Base-by-base conservation (phyloP, 2,888 invertebrate genomes). In the Andrena haemorrhoa region DNA sequence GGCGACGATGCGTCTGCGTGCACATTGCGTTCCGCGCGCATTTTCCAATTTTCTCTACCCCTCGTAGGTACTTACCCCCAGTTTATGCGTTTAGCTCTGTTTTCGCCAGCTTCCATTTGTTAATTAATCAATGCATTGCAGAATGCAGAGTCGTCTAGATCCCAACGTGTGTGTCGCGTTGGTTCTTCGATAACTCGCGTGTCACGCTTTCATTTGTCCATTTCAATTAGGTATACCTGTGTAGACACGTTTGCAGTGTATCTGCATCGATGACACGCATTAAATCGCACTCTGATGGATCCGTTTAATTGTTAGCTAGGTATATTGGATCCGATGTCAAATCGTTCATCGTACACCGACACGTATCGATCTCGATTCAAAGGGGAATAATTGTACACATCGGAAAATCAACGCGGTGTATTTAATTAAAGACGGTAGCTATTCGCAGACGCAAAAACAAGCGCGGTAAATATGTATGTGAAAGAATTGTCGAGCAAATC, bases 1-100 rank as follows among this genome's bases (percentile, higher is more conserved):
- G 75, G 73, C 82, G 49, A 73, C 75, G 20, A 47, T 31, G 61
- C 79, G 71, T 78, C 74, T 77, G 65, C 69, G 66, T 58, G 56
- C 29, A 31, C 35, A 4, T 10, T 47, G 35, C 4, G 31, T 31
- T 4, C 23, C 56, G 56, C n/a, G 41, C 47, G 20, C 10, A 56
- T 68, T 56, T 16, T 3, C 51, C 20, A 51, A n/a, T 51, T 51
- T 20, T 31, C 47, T 23, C n/a, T 23, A 16, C 20, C 31, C 31
- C 60, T 31, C 53, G 20, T 47, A n/a, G n/a, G n/a, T n/a, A n/a
- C n/a, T n/a, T n/a, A n/a, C n/a, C n/a, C n/a, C n/a, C n/a, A n/a
- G n/a, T n/a, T n/a, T 56, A 56, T 0, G 26, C 23, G 56, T 10
- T 23, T 26, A 10, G 0, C 23, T 23, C 23, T 26, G 23, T 3